A percentile compares a stretch with the other conserved stretches of the same genome.
Conservation (phyloP, 2,888 invertebrate species). For the Acanthosoma haemorrhoidale region DNA sequence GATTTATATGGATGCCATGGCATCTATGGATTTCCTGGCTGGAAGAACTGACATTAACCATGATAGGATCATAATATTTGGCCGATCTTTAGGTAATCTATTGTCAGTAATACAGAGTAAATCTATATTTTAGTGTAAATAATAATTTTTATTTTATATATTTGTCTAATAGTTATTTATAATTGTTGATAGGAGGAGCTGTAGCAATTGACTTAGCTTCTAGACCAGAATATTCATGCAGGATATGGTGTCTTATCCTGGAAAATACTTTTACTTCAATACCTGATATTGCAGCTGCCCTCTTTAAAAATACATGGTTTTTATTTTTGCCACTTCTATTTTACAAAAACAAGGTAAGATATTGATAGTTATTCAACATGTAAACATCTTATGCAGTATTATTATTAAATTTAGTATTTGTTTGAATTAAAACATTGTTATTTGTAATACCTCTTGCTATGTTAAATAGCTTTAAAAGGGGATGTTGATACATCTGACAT, state of each 20-base stretch:
- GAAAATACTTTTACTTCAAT: conserved; percentile 95
- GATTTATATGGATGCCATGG: conserved; percentile 78
- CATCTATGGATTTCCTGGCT: conserved; percentile 78
- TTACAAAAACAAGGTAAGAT: conserved; percentile 82
- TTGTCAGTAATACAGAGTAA: too few species aligned
- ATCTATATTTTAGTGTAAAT: neutral
- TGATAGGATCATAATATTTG: conserved; percentile 80
- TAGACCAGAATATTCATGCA: conserved; percentile 66
- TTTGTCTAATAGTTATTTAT: neutral
- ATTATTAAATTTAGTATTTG: neutral
- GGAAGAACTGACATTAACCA: conserved; percentile 78
- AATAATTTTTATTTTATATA: conserved; percentile 19
- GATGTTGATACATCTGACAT: too few species aligned
- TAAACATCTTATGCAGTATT: neutral
- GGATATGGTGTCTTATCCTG: conserved; percentile 79
- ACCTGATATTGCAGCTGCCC: conserved; percentile 81
- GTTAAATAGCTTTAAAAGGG: too few species aligned
- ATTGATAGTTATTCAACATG: neutral
- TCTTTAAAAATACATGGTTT: conserved; percentile 68
- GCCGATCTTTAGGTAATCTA: conserved; percentile 78
- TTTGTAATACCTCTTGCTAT: too few species aligned
- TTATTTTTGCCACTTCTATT: conserved; percentile 73
- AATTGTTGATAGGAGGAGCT: conserved; percentile 67
- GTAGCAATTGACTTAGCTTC: conserved; percentile 83
- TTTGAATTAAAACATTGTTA: too few species aligned